Evolutionary conservation across 2,888 invertebrate genomes (phyloP), one percentile per base, ranked within the genome.

Genomic region (Drepana falcataria): DNA sequence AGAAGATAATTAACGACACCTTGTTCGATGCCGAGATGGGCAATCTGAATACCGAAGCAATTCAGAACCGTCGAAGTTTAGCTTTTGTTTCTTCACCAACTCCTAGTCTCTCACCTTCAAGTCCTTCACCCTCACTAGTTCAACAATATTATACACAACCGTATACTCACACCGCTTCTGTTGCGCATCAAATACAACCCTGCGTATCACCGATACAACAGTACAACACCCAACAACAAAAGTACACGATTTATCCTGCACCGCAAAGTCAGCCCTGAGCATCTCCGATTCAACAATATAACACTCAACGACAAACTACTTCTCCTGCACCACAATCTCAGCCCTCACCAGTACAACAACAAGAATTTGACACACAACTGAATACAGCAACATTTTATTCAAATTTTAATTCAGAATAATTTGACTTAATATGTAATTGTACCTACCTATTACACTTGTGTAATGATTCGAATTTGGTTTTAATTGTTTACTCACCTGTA

Each of bases 1-100:
- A 64, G 49, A 62, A 64, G 47, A 51, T 59, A 47, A 65, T 65
- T 35, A 64, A 61, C 49, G 62, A 64, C 52, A 55, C 57, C 35
- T 37, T 65, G 9, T 64, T 62, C 47, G 55, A 65, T 34, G 65
- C 59, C n/a, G 59, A 63, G 53, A 52, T 61, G 41, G 49, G 41
- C 35, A 52, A 52, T 51, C 44, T 51, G 44, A 51, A 51, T 51
- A 51, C 51, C 51, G 51, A 51, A 52, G 52, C 52, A 52, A 52
- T 52, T 52, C 52, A 35, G 52, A 52, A 52, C 35, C 52, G 52
- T 52, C 52, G 52, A 52, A 52, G 52, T 52, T 52, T 52, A 52
- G 9, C 35, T 52, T 52, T 52, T 52, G 52, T 52, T 52, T 52
- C 52, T 52, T 52, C 52, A 52, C 52, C 52, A 52, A 52, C 52